Percentiles rank a stretch among this genome's conserved stretches.
These are phyloP conservation scores for Cyprinus carpio DNA, from an alignment of 2,113 vertebrate genomes.

Conservation along the genomic window DNA sequence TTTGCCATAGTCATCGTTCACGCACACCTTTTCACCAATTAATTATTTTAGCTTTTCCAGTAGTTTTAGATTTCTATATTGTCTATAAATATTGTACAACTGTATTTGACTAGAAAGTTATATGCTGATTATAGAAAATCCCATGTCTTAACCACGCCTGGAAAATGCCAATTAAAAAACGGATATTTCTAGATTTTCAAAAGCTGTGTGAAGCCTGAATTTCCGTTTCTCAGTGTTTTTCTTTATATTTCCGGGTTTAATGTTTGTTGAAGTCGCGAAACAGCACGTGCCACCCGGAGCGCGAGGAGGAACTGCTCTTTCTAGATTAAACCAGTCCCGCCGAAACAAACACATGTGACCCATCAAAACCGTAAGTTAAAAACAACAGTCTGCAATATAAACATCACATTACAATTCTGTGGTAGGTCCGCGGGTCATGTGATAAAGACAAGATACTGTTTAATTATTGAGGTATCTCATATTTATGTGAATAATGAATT, in stretches of 20 bases:
- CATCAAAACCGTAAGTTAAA: background rate
- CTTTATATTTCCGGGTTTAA: background rate
- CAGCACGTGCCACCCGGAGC: background rate
- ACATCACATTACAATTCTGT: background rate
- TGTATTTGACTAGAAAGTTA: background rate
- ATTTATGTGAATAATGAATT: background rate
- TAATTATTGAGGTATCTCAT: no score
- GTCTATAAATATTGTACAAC: background rate
- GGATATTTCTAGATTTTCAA: background rate
- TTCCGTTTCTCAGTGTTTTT: background rate
- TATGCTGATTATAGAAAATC: background rate
- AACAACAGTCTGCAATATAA: background rate
- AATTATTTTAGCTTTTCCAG: background rate
- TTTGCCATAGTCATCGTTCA: background rate
- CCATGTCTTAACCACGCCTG: background rate
- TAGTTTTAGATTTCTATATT: background rate
- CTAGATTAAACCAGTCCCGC: conserved; percentile 10
- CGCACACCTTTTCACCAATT: background rate
- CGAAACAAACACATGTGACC: conserved; percentile 8
- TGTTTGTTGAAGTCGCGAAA: conserved; percentile 3
- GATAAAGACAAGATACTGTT: background rate
- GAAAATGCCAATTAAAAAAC: background rate
- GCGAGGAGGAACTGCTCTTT: conserved; percentile 20
- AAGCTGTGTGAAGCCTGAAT: background rate
- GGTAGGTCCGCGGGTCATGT: background rate